Conservation (phyloP, 2,888 invertebrate species). For the Andrena bicolor region DNA sequence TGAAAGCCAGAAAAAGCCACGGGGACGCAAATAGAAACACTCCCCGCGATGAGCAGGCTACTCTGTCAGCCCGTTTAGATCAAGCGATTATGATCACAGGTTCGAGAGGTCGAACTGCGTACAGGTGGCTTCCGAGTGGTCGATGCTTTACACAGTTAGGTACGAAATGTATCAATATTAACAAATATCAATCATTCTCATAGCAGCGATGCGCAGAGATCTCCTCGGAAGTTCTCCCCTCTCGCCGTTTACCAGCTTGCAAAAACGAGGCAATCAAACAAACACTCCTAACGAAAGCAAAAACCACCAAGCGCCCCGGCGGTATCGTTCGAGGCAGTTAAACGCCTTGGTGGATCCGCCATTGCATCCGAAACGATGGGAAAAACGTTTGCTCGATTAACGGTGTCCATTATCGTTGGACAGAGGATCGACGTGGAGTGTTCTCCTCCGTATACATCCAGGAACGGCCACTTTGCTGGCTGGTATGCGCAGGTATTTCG, state of each 20-base stretch:
- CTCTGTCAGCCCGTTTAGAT: slow-evolving; percentile 11
- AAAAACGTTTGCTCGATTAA: slow-evolving; percentile 31
- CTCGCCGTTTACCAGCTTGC: no score
- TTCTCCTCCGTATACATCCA: slow-evolving; percentile 25
- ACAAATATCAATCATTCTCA: not conserved
- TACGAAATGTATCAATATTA: not conserved
- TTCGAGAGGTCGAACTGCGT: not conserved
- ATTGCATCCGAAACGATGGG: not conserved
- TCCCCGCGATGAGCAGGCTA: slow-evolving; percentile 13
- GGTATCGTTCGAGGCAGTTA: not conserved
- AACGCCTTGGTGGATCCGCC: no score
- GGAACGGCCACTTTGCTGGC: slow-evolving; percentile 44
- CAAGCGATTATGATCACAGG: slow-evolving; percentile 1
- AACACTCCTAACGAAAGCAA: no score
- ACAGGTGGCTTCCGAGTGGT: not conserved
- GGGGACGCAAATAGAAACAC: slow-evolving; percentile 9
- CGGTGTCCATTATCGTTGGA: slow-evolving; percentile 21
- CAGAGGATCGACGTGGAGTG: slow-evolving; percentile 24
- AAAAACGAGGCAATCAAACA: no score
- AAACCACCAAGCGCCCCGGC: no score
- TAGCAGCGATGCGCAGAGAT: no score
- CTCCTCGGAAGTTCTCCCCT: no score
- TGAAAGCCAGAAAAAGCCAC: not conserved
- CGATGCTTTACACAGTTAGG: not conserved
- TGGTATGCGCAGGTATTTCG: slow-evolving; percentile 68